Percentiles rank a stretch among this genome's conserved stretches.
Evolutionary conservation across 2,888 invertebrate species (phyloP).

Genomic region (Suillia variegata): DNA sequence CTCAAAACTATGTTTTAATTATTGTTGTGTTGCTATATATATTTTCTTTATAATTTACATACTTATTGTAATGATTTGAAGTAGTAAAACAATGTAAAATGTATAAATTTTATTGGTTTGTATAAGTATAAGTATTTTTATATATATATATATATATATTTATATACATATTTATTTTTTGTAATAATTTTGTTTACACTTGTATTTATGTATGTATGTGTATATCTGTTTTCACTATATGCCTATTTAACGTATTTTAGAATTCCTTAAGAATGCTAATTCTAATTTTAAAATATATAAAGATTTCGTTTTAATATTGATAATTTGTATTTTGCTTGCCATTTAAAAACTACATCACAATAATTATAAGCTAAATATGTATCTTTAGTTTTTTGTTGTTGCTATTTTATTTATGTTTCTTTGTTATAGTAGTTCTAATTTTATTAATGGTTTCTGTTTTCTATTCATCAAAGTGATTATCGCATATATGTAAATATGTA

Average conservation of each 20-base stretch:
- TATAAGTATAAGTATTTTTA: conserved; percentile 9
- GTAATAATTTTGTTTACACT: conserved; percentile 18
- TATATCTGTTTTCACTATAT: conserved; percentile 32
- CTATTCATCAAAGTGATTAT: too few species aligned
- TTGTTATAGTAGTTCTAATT: conserved; percentile 5
- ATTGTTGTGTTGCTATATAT: too few species aligned
- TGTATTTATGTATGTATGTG: conserved; percentile 29
- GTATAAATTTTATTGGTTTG: conserved; percentile 18
- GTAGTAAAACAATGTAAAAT: conserved; percentile 16
- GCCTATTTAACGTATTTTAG: too few species aligned
- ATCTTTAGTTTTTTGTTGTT: conserved; percentile 29
- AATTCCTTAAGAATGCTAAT: conserved; percentile 7
- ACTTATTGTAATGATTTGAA: conserved; percentile 3
- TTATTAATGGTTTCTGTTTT: too few species aligned
- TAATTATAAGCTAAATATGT: conserved; percentile 55
- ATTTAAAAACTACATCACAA: conserved; percentile 56
- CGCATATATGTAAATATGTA: too few species aligned
- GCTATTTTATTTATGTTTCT: conserved; percentile 14
- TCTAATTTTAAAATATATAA: background rate
- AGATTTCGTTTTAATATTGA: background rate
- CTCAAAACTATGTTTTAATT: too few species aligned
- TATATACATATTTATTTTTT: conserved; percentile 28
- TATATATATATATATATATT: background rate
- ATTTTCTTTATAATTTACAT: too few species aligned
- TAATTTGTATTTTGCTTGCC: conserved; percentile 6